Base-by-base conservation (phyloP, 2,113 vertebrate genomes). In the Gambusia affinis region DNA sequence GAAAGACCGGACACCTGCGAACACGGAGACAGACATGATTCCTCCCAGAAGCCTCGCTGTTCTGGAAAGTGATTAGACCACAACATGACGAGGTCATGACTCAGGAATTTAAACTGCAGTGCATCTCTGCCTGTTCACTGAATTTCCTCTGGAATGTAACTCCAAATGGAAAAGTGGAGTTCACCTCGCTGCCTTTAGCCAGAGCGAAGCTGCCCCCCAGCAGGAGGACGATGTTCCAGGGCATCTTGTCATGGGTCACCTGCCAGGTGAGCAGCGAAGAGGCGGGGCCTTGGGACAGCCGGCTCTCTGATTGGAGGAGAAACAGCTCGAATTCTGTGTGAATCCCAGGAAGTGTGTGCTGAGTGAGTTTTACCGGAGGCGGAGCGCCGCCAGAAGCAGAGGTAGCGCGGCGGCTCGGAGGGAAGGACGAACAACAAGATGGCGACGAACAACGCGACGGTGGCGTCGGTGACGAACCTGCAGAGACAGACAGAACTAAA, bases 201-300 rank as follows among this genome's bases (percentile, higher is more conserved):
- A 99, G 89, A 51, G 97, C 98, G 62, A 99, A 99, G 51, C 98
- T 98, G 8, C 98, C 98, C 70, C 98, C 98, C 8, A 99, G 94
- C 67, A 99, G 95, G 83, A 99, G 91, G 33, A 99, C 92, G 4
- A 99, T 94, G 74, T 91, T 96, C 98, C 98, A 99, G 3, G 98
- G 97, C 92, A 99, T 93, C 90, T 97, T 97, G 84, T 92, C 92
- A 80, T 99, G 97, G 69, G 95, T 92, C 82, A 95, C 95, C 74
- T 95, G 93, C 98, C 98, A 99, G 33, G 94, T 94, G 86, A 99
- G 94, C 87, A 99, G 89, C 1, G 94, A 22, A 0, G 92, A 82
- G 79, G 81, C 76, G 31, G 92, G 86, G 51, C 79, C 85, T 57
- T 1, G 70, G 1, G 84, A 54, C 24, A 47, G 54, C 39, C 64